Evolutionary conservation across 2,888 invertebrate species (phyloP).

Genomic region (Lasioglossum calceatum): DNA sequence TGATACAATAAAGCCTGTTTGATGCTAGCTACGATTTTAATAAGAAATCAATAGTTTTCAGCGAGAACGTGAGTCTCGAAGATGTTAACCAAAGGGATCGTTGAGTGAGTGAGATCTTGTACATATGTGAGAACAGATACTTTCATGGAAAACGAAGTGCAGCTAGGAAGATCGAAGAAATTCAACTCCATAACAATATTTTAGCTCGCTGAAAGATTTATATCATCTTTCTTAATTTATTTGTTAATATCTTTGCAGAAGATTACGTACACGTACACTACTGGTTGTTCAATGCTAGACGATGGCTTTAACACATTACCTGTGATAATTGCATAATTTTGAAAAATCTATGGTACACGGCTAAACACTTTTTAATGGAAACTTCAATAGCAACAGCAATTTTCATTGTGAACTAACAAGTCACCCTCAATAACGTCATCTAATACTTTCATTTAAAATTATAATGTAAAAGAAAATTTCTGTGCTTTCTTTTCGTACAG

Average conservation of each 20-base stretch:
- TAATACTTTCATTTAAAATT: no score
- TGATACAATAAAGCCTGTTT: constrained; percentile 13
- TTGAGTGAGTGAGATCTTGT: not conserved
- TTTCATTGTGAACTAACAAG: no score
- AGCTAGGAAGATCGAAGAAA: not conserved
- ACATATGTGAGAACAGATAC: not conserved
- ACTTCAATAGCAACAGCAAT: no score
- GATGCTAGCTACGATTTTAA: not conserved
- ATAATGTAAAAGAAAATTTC: no score
- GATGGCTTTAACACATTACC: not conserved
- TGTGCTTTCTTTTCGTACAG: no score
- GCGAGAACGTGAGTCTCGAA: not conserved
- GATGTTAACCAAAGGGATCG: not conserved
- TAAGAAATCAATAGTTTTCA: not conserved
- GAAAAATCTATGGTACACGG: no score
- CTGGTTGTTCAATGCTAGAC: not conserved
- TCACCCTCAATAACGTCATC: no score
- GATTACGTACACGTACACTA: no score
- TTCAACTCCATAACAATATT: not conserved
- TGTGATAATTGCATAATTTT: no score
- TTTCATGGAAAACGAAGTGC: not conserved
- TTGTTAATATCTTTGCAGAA: not conserved
- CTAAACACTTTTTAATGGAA: no score
- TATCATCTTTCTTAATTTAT: not conserved
- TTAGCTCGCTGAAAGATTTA: not conserved